These are phyloP conservation scores for Toxotes jaculatrix DNA, from an alignment of 2,113 vertebrate species.

Conservation along the genomic window DNA sequence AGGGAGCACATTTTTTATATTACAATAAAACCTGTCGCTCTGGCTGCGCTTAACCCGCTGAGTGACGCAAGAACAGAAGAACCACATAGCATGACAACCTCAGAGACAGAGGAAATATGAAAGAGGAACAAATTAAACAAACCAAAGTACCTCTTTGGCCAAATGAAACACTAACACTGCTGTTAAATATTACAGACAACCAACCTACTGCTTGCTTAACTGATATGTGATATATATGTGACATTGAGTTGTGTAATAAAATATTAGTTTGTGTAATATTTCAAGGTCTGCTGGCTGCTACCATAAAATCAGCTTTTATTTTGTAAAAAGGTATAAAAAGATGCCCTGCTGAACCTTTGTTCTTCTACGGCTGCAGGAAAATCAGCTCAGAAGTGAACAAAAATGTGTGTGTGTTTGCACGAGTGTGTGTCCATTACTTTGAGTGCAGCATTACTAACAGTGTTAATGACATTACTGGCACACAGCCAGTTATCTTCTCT, in stretches of 20 bases:
- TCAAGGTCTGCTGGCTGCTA: background rate
- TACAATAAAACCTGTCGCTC: background rate
- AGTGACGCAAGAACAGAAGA: background rate
- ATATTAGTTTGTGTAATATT: background rate
- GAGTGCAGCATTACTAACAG: slow-evolving; percentile 51
- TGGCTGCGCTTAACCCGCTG: background rate
- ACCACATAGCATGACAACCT: background rate
- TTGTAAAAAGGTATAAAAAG: background rate
- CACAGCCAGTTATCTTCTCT: slow-evolving; percentile 40
- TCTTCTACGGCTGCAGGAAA: slow-evolving; percentile 1
- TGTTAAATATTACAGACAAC: background rate
- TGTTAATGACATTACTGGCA: slow-evolving; percentile 59
- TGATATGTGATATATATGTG: background rate
- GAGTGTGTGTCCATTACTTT: slow-evolving; percentile 33
- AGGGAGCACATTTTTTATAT: background rate
- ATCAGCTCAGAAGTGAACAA: slow-evolving; percentile 16
- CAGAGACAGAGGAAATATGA: background rate
- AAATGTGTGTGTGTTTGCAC: background rate
- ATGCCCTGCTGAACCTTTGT: background rate
- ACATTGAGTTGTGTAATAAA: background rate
- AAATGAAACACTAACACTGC: background rate
- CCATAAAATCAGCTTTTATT: background rate
- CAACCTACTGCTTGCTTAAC: background rate
- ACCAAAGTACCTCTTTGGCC: background rate
- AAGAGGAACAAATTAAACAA: background rate